Conservation (phyloP, 2,113 vertebrate species). For the Pholis gunnellus region DNA sequence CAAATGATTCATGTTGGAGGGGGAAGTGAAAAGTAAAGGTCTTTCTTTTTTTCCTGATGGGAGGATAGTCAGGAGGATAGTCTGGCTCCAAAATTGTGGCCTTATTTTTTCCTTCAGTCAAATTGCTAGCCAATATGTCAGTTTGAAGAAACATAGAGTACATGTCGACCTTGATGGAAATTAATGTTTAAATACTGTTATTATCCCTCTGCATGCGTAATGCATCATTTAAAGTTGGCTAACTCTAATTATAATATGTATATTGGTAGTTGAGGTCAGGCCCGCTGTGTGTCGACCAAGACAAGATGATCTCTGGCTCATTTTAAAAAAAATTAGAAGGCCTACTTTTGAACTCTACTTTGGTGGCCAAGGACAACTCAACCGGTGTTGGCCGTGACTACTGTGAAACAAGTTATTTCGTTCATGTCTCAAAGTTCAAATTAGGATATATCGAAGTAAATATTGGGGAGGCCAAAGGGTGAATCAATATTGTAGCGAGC, state of each 20-base stretch:
- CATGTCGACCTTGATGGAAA: not conserved
- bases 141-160: not conserved
- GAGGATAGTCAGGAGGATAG: too few species aligned
- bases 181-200: not conserved
- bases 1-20: not conserved
- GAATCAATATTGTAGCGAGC: not conserved
- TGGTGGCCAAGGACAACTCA: too few species aligned
- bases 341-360: too few species aligned
- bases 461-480: not conserved
- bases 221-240: not conserved
- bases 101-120: not conserved
- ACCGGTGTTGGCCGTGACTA: too few species aligned
- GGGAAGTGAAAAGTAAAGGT: not conserved
- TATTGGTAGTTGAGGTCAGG: not conserved
- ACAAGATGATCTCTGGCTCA: not conserved
- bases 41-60: too few species aligned
- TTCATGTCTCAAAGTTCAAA: too few species aligned
- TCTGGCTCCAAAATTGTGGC: not conserved
- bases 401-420: not conserved
- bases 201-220: not conserved
- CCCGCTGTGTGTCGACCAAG: not conserved
- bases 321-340: not conserved
- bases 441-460: not conserved
- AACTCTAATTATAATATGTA: not conserved
- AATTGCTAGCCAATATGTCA: not conserved